Conservation (phyloP, 2,113 vertebrate genomes). For the Tetrax tetrax region DNA sequence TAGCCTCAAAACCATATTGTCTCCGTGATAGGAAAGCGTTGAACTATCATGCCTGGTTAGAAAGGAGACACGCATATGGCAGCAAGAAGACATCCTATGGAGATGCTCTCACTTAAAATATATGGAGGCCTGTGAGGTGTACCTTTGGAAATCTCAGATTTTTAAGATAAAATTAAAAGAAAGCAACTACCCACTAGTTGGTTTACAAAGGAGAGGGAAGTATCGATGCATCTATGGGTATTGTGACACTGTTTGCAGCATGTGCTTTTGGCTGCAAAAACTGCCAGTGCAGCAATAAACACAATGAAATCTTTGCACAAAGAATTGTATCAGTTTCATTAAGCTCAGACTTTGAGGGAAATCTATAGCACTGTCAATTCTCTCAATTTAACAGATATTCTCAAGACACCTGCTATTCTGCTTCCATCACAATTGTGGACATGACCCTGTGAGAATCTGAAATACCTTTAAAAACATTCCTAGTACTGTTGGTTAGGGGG, state of each 20-base stretch:
- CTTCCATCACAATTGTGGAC: not conserved
- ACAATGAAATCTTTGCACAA: not conserved
- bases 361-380: not conserved
- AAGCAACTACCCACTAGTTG: not conserved
- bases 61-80: not conserved
- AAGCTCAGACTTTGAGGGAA: not conserved
- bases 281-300: not conserved
- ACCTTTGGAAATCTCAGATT: not conserved
- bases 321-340: not conserved
- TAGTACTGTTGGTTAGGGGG: not conserved
- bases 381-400: not conserved
- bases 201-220: not conserved
- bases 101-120: not conserved
- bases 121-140: not conserved
- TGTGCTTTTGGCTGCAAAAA: not conserved
- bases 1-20: not conserved
- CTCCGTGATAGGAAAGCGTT: not conserved
- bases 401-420: not conserved
- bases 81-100: not conserved
- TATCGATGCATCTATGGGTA: rapidly evolving
- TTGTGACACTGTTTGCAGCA: not conserved
- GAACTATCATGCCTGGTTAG: not conserved
- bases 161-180: not conserved
- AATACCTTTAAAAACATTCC: not conserved
- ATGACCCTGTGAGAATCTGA: not conserved